Base-by-base conservation (phyloP, 1,140 invertebrate genomes). In the Drosophila insularis region DNA sequence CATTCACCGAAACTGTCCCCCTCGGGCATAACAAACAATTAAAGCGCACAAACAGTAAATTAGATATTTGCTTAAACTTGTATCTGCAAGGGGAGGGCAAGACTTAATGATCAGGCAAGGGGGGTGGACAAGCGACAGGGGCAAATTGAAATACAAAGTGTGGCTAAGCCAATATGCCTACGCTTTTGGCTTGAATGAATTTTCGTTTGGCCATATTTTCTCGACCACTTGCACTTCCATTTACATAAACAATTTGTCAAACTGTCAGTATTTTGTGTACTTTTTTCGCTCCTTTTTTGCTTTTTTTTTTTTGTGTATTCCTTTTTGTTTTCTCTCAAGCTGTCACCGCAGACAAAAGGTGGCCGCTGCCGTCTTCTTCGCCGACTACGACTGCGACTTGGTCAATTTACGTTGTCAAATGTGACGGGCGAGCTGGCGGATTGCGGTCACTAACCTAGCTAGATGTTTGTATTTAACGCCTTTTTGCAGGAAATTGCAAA, bases 231-330 rank as follows among this genome's bases (percentile, higher is more conserved):
- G 74, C 75, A 77, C 68, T 78, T 77, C 75, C 68, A 77, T 89
- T 89, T 87, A 78, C 84, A 82, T 80, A 89, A 89, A 76, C 82
- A 87, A 89, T 89, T 87, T 87, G 82, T 87, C 82, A 82, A 76
- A 74, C 76, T 84, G 84, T 82, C 84, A 78, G 72, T 77, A 65
- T 80, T 82, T 89, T 78, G 79, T 87, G 84, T 82, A 71, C 80
- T 81, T 79, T 27, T 74, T 81, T 50, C 43, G 43, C n/a, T 43
- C 39, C 35, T 71, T 37, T 58, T 37, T 19, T 43, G n/a, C 35
- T 71, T 37, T 58, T 37, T 19, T 58, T 19, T 32, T 62, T 53
- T 11, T 19, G 4, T 27, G 27, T 27, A 27, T 27, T 27, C 27
- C 27, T 27, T 61, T 35, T 63, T 37, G 32, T 35, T 8, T 39